Evolutionary conservation across 2,888 invertebrate species (phyloP).

Genomic region (Macrosiphum euphorbiae): DNA sequence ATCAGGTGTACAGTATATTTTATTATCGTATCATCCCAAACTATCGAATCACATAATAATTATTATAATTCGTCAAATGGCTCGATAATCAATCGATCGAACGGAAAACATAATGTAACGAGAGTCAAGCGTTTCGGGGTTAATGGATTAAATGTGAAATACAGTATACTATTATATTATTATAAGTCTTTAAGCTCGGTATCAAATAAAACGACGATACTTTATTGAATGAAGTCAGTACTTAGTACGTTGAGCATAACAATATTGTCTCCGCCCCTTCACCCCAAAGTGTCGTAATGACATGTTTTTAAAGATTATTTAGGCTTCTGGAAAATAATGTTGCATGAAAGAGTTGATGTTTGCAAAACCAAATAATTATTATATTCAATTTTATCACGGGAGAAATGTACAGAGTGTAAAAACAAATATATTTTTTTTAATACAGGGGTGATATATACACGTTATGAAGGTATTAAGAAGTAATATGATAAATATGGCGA

Average conservation of each 20-base stretch:
- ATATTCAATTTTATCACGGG: background rate
- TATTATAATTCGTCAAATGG: background rate
- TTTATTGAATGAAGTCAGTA: background rate
- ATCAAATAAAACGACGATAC: background rate
- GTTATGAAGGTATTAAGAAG: background rate
- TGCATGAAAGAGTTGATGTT: background rate
- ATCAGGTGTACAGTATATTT: background rate
- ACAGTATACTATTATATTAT: background rate
- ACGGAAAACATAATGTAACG: background rate
- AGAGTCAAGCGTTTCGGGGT: background rate
- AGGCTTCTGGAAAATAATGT: background rate
- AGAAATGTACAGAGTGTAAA: background rate
- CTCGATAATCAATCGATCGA: background rate
- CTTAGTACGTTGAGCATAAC: background rate
- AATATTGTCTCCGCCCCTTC: background rate
- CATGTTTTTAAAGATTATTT: background rate
- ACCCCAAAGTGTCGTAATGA: background rate
- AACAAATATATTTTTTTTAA: background rate
- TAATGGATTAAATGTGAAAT: background rate
- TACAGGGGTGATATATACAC: background rate
- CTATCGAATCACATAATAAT: background rate
- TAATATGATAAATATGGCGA: background rate
- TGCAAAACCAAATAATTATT: background rate
- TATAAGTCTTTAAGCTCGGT: background rate
- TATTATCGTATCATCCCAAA: background rate